Conservation (phyloP, 2,113 vertebrate species). For the Sula dactylatra region DNA sequence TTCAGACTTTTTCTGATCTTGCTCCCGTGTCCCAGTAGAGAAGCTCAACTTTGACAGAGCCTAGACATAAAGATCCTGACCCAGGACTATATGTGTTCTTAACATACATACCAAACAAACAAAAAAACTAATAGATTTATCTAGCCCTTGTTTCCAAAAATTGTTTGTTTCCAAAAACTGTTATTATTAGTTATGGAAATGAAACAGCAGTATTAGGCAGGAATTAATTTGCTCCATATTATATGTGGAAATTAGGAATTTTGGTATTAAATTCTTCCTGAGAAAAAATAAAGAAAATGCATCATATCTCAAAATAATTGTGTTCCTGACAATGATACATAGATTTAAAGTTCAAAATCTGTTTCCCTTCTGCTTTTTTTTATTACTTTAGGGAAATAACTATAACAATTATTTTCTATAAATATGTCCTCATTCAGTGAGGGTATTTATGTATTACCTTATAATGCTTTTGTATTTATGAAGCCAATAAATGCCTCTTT, state of each 20-base stretch:
- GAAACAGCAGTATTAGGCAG: neutral
- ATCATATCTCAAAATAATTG: neutral
- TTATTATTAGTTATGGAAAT: neutral
- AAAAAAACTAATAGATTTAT: neutral
- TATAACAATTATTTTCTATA: neutral
- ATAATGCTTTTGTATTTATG: neutral
- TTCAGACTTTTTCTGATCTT: neutral
- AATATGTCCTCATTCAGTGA: neutral
- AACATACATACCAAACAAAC: neutral
- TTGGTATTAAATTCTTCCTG: neutral
- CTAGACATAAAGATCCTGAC: neutral
- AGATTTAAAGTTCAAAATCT: neutral
- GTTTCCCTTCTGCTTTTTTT: neutral
- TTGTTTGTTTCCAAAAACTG: neutral
- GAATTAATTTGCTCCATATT: neutral
- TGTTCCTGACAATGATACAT: neutral
- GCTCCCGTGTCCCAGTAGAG: rapidly evolving
- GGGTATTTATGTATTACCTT: neutral
- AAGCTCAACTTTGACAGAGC: neutral
- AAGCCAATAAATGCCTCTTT: neutral
- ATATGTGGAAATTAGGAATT: neutral
- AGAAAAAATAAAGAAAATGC: neutral
- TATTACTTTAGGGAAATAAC: neutral
- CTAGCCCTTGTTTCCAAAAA: neutral
- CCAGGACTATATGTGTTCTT: neutral